phyloP scores from a whole-genome alignment of 2,113 vertebrate genomes.

The Nothoprocta pentlandii region DNA sequence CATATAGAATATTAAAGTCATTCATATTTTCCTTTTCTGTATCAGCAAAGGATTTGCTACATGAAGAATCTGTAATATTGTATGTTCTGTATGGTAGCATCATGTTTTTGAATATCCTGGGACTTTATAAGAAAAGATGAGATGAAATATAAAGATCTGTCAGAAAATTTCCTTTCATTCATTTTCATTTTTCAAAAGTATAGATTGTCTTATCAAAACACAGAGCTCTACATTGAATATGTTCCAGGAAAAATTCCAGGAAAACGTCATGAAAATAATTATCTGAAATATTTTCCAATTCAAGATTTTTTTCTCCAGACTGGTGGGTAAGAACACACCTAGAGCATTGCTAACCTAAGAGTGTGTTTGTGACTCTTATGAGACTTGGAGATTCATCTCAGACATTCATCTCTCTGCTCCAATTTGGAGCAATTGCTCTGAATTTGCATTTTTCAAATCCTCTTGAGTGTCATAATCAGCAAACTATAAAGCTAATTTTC shows the following conservation, averaged over 20 bases:
- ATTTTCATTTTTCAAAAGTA: neutral
- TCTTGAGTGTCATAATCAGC: neutral
- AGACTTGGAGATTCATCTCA: neutral
- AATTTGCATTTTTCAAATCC: neutral
- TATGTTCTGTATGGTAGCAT: rapidly evolving
- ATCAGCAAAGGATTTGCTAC: neutral
- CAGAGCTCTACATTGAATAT: neutral
- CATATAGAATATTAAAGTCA: neutral
- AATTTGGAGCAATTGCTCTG: neutral
- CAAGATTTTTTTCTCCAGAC: neutral
- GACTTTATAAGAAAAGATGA: neutral
- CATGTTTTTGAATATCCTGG: neutral
- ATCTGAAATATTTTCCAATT: neutral
- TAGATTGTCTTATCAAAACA: neutral
- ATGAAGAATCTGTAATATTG: neutral
- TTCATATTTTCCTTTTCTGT: neutral
- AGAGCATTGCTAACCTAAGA: rapidly evolving
- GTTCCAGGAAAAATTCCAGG: neutral
- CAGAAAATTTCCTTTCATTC: neutral
- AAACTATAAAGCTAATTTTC: neutral
- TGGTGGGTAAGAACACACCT: neutral
- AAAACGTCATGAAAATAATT: neutral
- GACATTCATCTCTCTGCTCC: neutral
- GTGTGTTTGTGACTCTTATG: neutral
- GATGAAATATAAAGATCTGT: neutral